Conservation (phyloP, 2,113 vertebrate genomes). For the Nothocercus julius region DNA sequence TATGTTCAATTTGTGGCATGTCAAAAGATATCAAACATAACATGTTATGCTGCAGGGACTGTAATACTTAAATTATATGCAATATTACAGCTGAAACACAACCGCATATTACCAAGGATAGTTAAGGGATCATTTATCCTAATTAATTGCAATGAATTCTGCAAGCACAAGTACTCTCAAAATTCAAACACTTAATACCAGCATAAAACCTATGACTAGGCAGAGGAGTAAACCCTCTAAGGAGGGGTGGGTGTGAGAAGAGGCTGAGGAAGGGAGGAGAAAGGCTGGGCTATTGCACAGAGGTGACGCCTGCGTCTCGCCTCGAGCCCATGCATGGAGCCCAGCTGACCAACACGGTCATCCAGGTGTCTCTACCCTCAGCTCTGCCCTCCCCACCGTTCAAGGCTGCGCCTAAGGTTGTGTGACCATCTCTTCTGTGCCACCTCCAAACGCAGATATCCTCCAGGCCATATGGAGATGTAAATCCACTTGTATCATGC, state of each 20-base stretch:
- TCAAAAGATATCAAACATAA: background rate
- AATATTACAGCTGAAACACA: background rate
- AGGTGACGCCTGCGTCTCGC: background rate
- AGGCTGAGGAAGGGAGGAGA: background rate
- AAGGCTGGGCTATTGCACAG: rapidly evolving
- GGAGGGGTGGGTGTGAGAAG: background rate
- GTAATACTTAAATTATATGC: background rate
- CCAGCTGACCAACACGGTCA: background rate
- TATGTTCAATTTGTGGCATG: background rate
- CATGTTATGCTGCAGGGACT: background rate
- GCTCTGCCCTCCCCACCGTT: background rate
- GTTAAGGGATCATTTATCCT: background rate
- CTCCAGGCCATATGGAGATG: background rate
- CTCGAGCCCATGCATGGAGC: background rate
- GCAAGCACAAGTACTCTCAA: background rate
- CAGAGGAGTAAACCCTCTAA: background rate
- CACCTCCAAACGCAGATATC: background rate
- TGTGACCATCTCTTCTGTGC: background rate
- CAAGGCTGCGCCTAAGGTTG: background rate
- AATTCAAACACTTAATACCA: background rate
- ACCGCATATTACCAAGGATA: background rate
- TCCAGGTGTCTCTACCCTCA: background rate
- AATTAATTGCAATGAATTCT: background rate
- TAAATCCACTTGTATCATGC: rapidly evolving
- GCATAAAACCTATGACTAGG: background rate